Percentiles rank a stretch among this genome's conserved stretches.
These are phyloP conservation scores for Distichodus sexfasciatus DNA, from an alignment of 2,797 vertebrate genomes.

Conservation along the genomic window DNA sequence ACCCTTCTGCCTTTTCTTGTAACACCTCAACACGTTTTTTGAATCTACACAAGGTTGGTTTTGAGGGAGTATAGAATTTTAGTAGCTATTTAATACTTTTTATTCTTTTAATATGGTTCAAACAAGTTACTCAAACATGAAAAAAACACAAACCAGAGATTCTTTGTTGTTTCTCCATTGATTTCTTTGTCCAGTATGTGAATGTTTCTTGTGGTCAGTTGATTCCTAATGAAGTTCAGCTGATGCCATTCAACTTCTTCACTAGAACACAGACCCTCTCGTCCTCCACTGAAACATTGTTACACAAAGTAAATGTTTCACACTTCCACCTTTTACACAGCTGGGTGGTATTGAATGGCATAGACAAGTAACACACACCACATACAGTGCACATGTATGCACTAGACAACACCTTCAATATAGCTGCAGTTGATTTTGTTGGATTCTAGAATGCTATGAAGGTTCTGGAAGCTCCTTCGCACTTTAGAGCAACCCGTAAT, in stretches of 20 bases:
- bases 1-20: slow-evolving; percentile 18
- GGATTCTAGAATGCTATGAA: slow-evolving; percentile 63
- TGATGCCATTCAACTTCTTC: slow-evolving; percentile 78
- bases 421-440: slow-evolving; percentile 69
- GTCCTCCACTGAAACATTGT: slow-evolving; percentile 75
- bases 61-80: not conserved
- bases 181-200: slow-evolving; percentile 79
- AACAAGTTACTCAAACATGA: slow-evolving; percentile 19
- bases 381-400: slow-evolving; percentile 56
- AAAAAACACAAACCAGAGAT: slow-evolving; percentile 66
- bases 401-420: slow-evolving; percentile 53
- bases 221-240: slow-evolving; percentile 70
- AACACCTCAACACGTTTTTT: not conserved
- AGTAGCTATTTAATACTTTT: slow-evolving; percentile 13
- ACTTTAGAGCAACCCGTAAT: too few relatives aligned
- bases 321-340: slow-evolving; percentile 55
- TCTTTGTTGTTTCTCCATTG: slow-evolving; percentile 79
- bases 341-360: slow-evolving; percentile 77
- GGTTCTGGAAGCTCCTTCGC: slow-evolving; percentile 48
- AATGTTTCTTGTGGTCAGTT: slow-evolving; percentile 78
- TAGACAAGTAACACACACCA: slow-evolving; percentile 62
- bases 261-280: slow-evolving; percentile 67
- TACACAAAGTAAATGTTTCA: slow-evolving; percentile 78
- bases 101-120: not conserved
- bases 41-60: not conserved